Evolutionary conservation across 2,113 vertebrate genomes (phyloP).

Genomic region (Melanerpes formicivorus): DNA sequence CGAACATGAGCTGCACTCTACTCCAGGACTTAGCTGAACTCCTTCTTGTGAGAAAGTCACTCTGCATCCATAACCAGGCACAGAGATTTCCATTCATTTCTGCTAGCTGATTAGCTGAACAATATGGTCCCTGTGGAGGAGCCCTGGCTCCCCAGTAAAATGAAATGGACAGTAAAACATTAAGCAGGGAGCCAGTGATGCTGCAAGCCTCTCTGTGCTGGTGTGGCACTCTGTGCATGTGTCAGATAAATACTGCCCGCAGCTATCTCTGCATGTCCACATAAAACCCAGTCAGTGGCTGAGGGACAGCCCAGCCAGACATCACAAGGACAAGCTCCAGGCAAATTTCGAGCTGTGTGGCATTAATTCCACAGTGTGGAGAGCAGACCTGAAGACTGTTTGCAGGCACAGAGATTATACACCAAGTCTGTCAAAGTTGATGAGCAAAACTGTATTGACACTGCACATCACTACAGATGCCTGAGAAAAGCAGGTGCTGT

Average conservation of each 20-base stretch:
- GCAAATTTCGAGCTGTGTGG: neutral
- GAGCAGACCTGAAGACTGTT: neutral
- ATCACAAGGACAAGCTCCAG: neutral
- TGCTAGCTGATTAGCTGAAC: slow-evolving; percentile 2
- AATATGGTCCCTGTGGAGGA: neutral
- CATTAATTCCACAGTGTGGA: neutral
- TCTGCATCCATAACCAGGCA: neutral
- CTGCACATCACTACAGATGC: neutral
- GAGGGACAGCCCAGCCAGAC: neutral
- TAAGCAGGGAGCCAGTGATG: neutral
- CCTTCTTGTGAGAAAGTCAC: neutral
- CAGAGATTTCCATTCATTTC: neutral
- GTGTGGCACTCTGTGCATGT: neutral
- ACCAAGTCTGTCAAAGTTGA: neutral
- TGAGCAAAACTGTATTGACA: neutral
- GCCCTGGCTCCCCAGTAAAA: neutral
- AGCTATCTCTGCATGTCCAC: neutral
- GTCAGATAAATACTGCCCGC: neutral
- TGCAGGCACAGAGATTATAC: neutral
- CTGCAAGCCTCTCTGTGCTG: neutral
- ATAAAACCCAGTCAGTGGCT: neutral
- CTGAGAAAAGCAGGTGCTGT: neutral
- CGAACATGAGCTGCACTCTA: neutral
- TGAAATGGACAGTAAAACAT: neutral
- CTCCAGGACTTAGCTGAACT: neutral